A percentile compares a stretch with the other conserved stretches of the same genome.
phyloP scores from a whole-genome alignment of 2,888 invertebrate genomes.

The Marasmarcha lunaedactyla region DNA sequence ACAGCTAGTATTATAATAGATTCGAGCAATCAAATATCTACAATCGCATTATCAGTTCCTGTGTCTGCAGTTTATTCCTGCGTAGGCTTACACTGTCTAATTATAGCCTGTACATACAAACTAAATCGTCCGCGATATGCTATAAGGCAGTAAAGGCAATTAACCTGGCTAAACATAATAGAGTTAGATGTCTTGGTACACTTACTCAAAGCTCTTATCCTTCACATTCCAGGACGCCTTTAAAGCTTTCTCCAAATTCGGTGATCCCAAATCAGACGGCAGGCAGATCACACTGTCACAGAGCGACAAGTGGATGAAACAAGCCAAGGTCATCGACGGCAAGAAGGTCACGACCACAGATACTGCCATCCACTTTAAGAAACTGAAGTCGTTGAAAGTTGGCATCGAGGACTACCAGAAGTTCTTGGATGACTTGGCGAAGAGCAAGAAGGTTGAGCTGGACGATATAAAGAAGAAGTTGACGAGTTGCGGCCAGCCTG shows the following conservation, averaged over 20 bases:
- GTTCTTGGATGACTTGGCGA: constrained; percentile 87
- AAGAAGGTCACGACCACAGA: constrained; percentile 91
- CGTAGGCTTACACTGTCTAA: no score
- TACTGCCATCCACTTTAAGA: constrained; percentile 90
- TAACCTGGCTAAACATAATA: no score
- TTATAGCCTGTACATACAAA: no score
- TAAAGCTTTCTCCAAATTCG: constrained; percentile 87
- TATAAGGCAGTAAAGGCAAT: no score
- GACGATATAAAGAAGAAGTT: constrained; percentile 85
- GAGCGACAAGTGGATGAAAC: constrained; percentile 95
- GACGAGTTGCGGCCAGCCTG: constrained; percentile 84
- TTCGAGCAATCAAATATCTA: no score
- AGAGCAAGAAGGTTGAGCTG: constrained; percentile 83
- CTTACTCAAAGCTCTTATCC: no score
- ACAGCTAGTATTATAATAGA: no score
- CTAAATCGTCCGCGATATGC: no score
- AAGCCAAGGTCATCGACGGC: constrained; percentile 83
- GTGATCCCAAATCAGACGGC: constrained; percentile 87
- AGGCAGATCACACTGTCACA: constrained; percentile 88
- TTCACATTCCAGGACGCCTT: constrained; percentile 81
- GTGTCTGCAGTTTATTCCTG: no score
- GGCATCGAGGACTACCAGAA: constrained; percentile 83
- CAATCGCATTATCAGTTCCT: no score
- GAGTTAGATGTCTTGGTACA: no score
- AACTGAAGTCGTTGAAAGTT: constrained; percentile 85